These are phyloP conservation scores for Aspidiotus destructor DNA, from an alignment of 2,888 invertebrate genomes.

Conservation along the genomic window DNA sequence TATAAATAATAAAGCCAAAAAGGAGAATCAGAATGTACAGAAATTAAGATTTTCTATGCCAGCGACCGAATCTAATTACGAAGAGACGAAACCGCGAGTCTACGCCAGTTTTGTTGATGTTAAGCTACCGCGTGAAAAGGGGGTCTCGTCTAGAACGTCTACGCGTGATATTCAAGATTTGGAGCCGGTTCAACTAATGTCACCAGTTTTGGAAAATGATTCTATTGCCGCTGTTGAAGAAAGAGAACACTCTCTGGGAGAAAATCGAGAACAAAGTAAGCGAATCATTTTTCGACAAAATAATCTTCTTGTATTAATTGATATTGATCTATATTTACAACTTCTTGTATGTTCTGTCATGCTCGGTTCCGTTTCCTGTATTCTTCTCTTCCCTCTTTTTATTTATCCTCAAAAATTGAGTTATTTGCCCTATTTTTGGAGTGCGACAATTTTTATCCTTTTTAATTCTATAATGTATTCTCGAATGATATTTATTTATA, in stretches of 20 bases:
- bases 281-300: neutral
- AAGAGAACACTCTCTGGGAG: neutral
- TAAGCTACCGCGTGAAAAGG: neutral
- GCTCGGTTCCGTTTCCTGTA: no score
- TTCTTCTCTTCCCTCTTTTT: no score
- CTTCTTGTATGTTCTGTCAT: neutral
- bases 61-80: neutral
- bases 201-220: neutral
- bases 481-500: neutral
- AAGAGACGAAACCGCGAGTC: neutral
- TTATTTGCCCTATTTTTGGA: no score
- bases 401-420: no score
- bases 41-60: conserved; percentile 13
- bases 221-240: neutral
- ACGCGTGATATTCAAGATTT: no score
- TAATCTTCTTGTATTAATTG: neutral
- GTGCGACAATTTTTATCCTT: neutral
- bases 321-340: neutral
- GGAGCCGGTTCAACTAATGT: no score
- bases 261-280: neutral
- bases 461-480: neutral
- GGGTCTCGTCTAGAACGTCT: neutral
- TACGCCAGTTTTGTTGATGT: conserved; percentile 3
- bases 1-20: conserved; percentile 9
- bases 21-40: neutral